Percentiles rank a stretch among this genome's conserved stretches.
Evolutionary conservation across 2,113 vertebrate genomes (phyloP).

Genomic region (Pipra filicauda): DNA sequence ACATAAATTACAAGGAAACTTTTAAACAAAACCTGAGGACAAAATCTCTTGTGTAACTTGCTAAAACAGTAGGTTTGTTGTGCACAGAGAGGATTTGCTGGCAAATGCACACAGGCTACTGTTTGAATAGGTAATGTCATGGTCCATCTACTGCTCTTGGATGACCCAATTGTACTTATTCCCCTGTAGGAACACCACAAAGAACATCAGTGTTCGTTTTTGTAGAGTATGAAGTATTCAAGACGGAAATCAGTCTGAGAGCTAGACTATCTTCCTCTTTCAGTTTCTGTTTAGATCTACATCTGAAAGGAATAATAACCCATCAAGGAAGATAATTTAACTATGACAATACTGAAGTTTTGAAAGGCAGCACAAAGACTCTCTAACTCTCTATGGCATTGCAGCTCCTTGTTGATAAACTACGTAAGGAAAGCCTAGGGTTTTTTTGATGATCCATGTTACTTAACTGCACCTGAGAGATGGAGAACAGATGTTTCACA

Average conservation of each 20-base stretch:
- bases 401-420: background rate
- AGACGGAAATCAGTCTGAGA: conserved; percentile 12
- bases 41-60: conserved; percentile 51
- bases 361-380: conserved; percentile 4
- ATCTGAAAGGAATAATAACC: conserved; percentile 11
- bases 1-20: background rate
- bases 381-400: background rate
- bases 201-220: conserved; percentile 37
- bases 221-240: conserved; percentile 1
- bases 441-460: background rate
- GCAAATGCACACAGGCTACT: conserved; percentile 47
- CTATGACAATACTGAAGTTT: background rate
- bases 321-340: background rate
- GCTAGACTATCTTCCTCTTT: background rate
- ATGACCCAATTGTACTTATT: conserved; percentile 55
- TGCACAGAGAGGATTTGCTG: conserved; percentile 33
- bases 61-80: conserved; percentile 46
- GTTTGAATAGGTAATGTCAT: conserved; percentile 68
- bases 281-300: background rate
- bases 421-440: background rate
- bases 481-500: background rate
- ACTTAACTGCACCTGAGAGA: background rate
- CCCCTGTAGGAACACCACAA: conserved; percentile 31
- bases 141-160: conserved; percentile 62
- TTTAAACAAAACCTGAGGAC: background rate